Conservation (phyloP, 2,888 invertebrate genomes). For the Macaria liturata region DNA sequence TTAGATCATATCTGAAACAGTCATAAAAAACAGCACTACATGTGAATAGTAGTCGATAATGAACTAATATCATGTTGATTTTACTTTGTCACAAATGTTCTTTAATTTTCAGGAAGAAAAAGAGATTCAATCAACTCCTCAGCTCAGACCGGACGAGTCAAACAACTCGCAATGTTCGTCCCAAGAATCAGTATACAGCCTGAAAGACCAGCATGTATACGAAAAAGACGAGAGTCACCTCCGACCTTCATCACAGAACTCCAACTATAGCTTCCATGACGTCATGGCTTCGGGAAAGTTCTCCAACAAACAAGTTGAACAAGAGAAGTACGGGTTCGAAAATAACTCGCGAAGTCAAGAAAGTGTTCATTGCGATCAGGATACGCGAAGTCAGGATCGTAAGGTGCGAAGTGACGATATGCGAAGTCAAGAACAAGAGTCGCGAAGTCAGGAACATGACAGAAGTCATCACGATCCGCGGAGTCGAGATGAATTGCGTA, state of each 20-base stretch:
- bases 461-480: background rate
- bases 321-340: constrained; percentile 15
- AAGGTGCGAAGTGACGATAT: background rate
- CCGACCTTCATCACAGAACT: constrained; percentile 68
- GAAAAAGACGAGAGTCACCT: constrained; percentile 71
- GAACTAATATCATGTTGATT: too few species aligned
- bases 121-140: constrained; percentile 28
- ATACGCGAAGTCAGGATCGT: constrained; percentile 1
- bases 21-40: too few species aligned
- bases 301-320: constrained; percentile 6
- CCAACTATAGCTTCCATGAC: constrained; percentile 70
- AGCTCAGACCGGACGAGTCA: constrained; percentile 46
- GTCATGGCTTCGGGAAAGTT: constrained; percentile 46
- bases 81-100: background rate
- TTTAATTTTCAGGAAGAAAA: constrained; percentile 30
- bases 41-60: too few species aligned
- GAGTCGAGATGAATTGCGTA: background rate
- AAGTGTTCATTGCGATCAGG: background rate
- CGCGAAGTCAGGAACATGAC: background rate
- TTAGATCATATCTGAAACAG: too few species aligned
- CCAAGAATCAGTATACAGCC: constrained; percentile 58
- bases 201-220: constrained; percentile 37
- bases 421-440: background rate
- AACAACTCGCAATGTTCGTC: constrained; percentile 61
- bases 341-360: constrained; percentile 14